Evolutionary conservation across 2,113 vertebrate species (phyloP).

Genomic region (Lophius piscatorius): DNA sequence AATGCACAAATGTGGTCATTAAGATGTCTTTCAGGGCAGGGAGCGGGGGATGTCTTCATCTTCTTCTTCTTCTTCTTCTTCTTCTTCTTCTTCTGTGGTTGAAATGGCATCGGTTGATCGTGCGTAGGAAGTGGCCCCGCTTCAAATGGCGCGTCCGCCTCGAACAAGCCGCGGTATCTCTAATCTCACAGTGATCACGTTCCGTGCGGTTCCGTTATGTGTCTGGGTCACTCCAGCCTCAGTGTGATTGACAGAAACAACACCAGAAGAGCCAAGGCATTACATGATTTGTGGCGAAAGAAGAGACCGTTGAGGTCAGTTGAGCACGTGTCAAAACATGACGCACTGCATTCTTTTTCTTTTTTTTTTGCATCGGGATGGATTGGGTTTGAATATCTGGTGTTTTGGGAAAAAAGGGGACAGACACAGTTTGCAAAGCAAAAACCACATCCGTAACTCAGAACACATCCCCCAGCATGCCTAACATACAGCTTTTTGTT

Average conservation of each 20-base stretch:
- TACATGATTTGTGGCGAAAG: slow-evolving; percentile 27
- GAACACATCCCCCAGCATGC: slow-evolving; percentile 34
- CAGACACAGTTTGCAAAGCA: slow-evolving; percentile 37
- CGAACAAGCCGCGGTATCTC: slow-evolving; percentile 33
- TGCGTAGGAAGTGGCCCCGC: slow-evolving; percentile 38
- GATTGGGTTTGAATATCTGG: slow-evolving; percentile 18
- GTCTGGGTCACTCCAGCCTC: slow-evolving; percentile 42
- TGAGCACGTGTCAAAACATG: slow-evolving; percentile 42
- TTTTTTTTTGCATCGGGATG: slow-evolving; percentile 21
- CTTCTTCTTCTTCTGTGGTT: slow-evolving; percentile 64
- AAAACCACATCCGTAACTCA: slow-evolving; percentile 46
- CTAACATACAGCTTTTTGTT: slow-evolving; percentile 28
- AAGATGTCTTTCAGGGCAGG: too few species aligned
- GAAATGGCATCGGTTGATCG: slow-evolving; percentile 59
- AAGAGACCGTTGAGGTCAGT: slow-evolving; percentile 11
- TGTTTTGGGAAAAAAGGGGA: slow-evolving; percentile 9
- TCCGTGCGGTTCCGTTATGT: slow-evolving; percentile 20
- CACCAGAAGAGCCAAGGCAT: slow-evolving; percentile 17
- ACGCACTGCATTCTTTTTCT: background rate
- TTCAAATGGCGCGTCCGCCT: slow-evolving; percentile 25
- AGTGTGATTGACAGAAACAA: slow-evolving; percentile 46
- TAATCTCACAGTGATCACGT: slow-evolving; percentile 36
- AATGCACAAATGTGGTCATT: too few species aligned
- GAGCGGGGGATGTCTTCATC: too few species aligned
- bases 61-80: too few species aligned